phyloP scores from a whole-genome alignment of 2,797 vertebrate species.

The Corythornis leucogaster region DNA sequence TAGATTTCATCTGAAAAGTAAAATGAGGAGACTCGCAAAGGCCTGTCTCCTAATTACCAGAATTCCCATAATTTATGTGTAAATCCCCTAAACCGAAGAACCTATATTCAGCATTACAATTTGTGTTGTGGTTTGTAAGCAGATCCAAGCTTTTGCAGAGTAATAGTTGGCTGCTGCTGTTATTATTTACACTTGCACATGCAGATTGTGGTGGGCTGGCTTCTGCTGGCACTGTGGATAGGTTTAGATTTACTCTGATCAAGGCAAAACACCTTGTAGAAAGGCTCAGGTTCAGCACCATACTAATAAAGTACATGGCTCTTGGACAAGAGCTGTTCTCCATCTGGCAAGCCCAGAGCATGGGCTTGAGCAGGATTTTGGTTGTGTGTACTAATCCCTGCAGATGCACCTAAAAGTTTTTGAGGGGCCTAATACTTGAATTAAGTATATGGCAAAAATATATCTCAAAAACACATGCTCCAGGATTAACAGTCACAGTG shows the following conservation, averaged over 20 bases:
- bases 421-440: not conserved
- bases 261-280: constrained; percentile 17
- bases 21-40: not conserved
- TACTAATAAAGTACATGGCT: constrained; percentile 11
- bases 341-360: not conserved
- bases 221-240: not conserved
- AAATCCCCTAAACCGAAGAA: constrained; percentile 2
- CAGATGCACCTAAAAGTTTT: not conserved
- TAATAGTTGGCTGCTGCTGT: not conserved
- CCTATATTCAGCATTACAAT: not conserved
- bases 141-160: not conserved
- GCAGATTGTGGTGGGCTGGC: not conserved
- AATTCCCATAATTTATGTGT: not conserved
- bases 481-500: not conserved
- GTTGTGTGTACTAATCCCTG: not conserved
- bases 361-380: not conserved
- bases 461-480: not conserved
- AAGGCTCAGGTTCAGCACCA: constrained; percentile 9
- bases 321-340: constrained; percentile 13
- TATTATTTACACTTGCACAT: not conserved
- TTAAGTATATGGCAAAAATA: not conserved
- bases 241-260: constrained; percentile 21
- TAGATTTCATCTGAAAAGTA: not conserved
- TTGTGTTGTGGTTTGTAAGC: not conserved
- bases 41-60: not conserved